A percentile compares a stretch with the other conserved stretches of the same genome.
Conservation (phyloP, 2,888 invertebrate genomes). For the Onthophagus sagittarius region DNA sequence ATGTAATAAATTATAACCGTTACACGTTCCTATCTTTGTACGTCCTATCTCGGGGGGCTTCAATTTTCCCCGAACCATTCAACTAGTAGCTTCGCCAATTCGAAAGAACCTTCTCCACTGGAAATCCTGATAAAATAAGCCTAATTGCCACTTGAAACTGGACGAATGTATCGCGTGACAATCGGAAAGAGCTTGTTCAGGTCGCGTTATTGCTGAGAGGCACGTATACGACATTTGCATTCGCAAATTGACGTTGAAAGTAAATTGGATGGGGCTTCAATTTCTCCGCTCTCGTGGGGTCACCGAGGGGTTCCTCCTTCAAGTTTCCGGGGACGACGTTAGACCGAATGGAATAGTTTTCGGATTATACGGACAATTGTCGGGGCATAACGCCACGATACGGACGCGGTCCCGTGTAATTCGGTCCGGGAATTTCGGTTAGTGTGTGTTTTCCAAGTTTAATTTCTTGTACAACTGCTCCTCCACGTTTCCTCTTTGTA, state of each 20-base stretch:
- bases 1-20: slow-evolving; percentile 6
- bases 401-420: background rate
- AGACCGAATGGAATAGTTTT: background rate
- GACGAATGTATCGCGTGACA: slow-evolving; percentile 23
- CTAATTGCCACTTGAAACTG: slow-evolving; percentile 33
- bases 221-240: slow-evolving; percentile 4
- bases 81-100: background rate
- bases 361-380: background rate
- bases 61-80: background rate
- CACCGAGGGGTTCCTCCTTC: slow-evolving; percentile 1
- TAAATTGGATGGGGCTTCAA: slow-evolving; percentile 13
- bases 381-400: background rate
- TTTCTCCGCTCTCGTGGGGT: slow-evolving; percentile 3
- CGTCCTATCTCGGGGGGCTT: background rate
- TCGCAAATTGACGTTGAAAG: slow-evolving; percentile 14
- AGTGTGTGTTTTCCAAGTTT: background rate
- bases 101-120: slow-evolving; percentile 2
- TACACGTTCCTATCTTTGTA: background rate
- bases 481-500: background rate
- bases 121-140: slow-evolving; percentile 31
- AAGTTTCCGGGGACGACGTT: slow-evolving; percentile 5
- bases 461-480: background rate
- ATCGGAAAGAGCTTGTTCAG: background rate
- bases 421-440: background rate
- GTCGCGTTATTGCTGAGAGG: slow-evolving; percentile 7